A percentile compares a stretch with the other conserved stretches of the same genome.
Evolutionary conservation across 2,797 vertebrate genomes (phyloP).

Genomic region (Dryobates pubescens): DNA sequence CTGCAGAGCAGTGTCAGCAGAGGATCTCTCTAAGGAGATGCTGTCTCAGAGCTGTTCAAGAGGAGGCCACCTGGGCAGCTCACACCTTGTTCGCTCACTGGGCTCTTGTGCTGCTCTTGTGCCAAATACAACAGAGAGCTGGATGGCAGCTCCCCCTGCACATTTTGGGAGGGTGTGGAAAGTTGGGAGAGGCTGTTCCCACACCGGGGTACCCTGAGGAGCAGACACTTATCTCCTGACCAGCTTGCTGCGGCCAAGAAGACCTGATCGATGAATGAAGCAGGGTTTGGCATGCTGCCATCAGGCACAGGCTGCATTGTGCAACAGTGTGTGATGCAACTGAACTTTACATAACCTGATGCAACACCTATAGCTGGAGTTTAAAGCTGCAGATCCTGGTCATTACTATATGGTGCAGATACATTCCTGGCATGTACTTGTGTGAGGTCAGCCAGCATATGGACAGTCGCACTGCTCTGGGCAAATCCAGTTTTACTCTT

Average conservation of each 20-base stretch:
- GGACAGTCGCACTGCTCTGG: neutral
- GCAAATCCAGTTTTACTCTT: neutral
- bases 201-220: neutral
- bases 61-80: neutral
- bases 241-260: neutral
- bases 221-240: conserved; percentile 3
- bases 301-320: conserved; percentile 16
- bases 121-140: conserved; percentile 8
- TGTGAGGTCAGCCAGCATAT: conserved; percentile 14
- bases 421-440: neutral
- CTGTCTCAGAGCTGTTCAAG: neutral
- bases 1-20: fast-evolving
- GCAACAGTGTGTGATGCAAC: conserved; percentile 68
- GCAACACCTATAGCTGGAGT: conserved; percentile 67
- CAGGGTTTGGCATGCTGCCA: conserved; percentile 31
- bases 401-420: neutral
- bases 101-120: neutral
- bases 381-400: conserved; percentile 53
- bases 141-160: neutral
- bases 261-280: conserved; percentile 55
- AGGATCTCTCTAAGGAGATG: neutral
- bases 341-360: conserved; percentile 78
- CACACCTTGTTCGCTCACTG: neutral
- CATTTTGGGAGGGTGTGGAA: neutral
- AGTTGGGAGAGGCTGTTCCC: neutral